Evolutionary conservation across 2,797 vertebrate genomes (phyloP), one percentile per base, ranked within the genome.

Genomic region (Pseudocheirus occidentalis): DNA sequence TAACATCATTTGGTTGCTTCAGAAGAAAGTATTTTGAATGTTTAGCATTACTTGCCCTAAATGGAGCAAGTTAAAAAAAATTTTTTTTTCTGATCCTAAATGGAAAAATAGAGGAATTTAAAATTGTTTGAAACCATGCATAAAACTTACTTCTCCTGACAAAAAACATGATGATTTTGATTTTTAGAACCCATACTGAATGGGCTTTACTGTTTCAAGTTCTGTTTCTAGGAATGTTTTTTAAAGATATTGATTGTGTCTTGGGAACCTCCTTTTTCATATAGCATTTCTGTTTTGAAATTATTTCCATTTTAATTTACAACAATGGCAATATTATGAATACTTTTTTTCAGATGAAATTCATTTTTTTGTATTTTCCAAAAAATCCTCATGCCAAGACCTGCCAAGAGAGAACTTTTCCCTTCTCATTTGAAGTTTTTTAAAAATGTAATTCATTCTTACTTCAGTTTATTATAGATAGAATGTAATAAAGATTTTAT

Each of bases 101-200:
- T 93, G n/a, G 93, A 93, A 31, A 94, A 53, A 94, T 97, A 12
- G 6, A 55, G 54, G 53, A 55, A 54, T 55, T 91, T 53, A 10
- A 34, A 91, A 91, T 40, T 54, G 90, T 52, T 55, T 94, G 40
- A 92, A 56, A 29, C 96, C 27, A 94, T 94, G 91, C 1, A 92
- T 29, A 90, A 46, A 96, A 50, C 94, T 34, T 95, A 92, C 73
- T 96, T 96, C 6, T 96, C 97, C 92, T 92, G 6, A 54, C 95
- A 87, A 97, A 93, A 96, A 93, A 96, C 94, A 89, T 94, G 59
- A 50, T 93, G 34, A 28, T 95, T 94, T 97, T 94, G 91, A 92
- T 97, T 95, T 96, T 21, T 62, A 94, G 91, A 95, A 92, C 29
- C n/a, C 94, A 95, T 93, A 91, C 94, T 92, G 31, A 53, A 93